Percentiles rank a stretch among this genome's conserved stretches.
These are phyloP conservation scores for Candoia aspera DNA, from an alignment of 2,113 vertebrate genomes.

Conservation along the genomic window DNA sequence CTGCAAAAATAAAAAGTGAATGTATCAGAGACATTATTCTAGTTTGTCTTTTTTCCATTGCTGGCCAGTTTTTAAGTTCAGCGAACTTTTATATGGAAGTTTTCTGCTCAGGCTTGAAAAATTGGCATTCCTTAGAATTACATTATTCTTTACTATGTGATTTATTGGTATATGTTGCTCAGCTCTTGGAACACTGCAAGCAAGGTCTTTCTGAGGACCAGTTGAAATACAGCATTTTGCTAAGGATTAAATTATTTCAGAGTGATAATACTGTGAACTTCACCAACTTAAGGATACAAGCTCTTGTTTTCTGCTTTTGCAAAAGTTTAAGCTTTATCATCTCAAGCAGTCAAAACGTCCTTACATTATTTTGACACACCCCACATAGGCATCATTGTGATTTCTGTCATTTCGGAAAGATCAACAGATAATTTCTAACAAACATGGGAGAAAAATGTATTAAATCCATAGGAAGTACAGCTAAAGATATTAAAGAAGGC, in stretches of 20 bases:
- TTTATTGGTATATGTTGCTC: not conserved
- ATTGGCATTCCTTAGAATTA: not conserved
- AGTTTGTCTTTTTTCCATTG: not conserved
- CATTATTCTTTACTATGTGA: not conserved
- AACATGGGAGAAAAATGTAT: not conserved
- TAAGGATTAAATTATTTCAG: not conserved
- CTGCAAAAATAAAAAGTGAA: not conserved
- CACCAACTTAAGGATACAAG: too few relatives aligned
- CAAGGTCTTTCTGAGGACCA: not conserved
- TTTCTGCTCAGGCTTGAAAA: not conserved
- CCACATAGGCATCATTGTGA: not conserved
- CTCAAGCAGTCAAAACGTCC: not conserved
- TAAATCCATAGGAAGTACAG: not conserved
- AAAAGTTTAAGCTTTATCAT: not conserved
- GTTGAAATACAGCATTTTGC: not conserved
- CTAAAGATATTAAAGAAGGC: not conserved
- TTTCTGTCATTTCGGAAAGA: not conserved
- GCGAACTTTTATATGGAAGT: not conserved
- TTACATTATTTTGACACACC: not conserved
- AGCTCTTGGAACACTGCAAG: not conserved
- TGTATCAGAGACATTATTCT: not conserved
- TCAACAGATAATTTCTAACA: not conserved
- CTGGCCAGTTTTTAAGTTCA: not conserved
- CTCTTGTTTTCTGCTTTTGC: not conserved
- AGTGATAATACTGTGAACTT: not conserved